These are phyloP conservation scores for Crenichthys baileyi DNA, from an alignment of 2,797 vertebrate species.

Conservation along the genomic window DNA sequence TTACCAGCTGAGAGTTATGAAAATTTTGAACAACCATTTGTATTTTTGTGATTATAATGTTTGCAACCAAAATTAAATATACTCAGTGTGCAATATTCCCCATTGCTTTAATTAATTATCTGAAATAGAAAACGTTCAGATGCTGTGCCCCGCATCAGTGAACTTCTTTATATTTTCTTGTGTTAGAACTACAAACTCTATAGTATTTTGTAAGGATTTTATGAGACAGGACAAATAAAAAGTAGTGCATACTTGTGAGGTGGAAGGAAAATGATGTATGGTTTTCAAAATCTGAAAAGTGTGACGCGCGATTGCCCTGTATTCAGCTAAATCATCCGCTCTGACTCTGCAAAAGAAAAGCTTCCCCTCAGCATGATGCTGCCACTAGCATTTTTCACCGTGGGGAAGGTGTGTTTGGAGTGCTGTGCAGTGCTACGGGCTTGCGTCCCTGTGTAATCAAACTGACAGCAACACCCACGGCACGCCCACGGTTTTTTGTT, in stretches of 20 bases:
- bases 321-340: not conserved
- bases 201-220: not conserved
- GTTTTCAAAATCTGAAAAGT: not conserved
- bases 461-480: too few species aligned
- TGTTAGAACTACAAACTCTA: not conserved
- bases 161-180: not conserved
- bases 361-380: not conserved
- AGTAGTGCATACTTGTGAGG: not conserved
- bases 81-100: not conserved
- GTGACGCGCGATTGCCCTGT: not conserved
- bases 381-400: not conserved
- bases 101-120: not conserved
- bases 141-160: not conserved
- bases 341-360: not conserved
- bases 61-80: not conserved
- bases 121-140: conserved; percentile 9
- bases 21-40: not conserved
- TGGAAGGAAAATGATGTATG: not conserved
- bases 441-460: too few species aligned
- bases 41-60: not conserved
- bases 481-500: too few species aligned
- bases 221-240: not conserved
- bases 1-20: not conserved
- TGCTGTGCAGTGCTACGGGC: too few species aligned
- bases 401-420: too few species aligned